Percentiles rank a stretch among this genome's conserved stretches.
Evolutionary conservation across 1,140 invertebrate genomes (phyloP).

Genomic region (Drosophila repleta): DNA sequence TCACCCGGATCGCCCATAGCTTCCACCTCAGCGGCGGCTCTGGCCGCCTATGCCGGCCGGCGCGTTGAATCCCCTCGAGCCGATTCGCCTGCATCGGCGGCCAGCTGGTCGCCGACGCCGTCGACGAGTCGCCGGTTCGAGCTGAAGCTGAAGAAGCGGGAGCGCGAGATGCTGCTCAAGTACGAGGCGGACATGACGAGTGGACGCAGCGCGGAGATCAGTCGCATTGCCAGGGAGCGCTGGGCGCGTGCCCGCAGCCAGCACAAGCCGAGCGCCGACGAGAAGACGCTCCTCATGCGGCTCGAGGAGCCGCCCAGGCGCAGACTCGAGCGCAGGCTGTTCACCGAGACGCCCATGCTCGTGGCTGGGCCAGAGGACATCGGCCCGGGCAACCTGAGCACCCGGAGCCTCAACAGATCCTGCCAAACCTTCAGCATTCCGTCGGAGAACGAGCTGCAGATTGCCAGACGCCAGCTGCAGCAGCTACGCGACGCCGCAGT

Average conservation of each 20-base stretch:
- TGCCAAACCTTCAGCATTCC: conserved; percentile 3
- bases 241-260: neutral
- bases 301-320: neutral
- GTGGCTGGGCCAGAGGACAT: neutral
- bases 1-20: neutral
- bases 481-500: conserved; percentile 22
- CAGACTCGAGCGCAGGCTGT: neutral
- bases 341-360: neutral
- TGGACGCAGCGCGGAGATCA: conserved; percentile 1
- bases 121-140: neutral
- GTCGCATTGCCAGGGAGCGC: neutral
- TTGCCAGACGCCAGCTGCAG: conserved; percentile 49
- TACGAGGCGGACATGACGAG: conserved; percentile 3
- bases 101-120: neutral
- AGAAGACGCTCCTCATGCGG: neutral
- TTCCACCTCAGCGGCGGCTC: neutral
- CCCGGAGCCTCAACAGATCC: neutral
- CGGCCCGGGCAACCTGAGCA: too few relatives aligned
- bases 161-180: neutral
- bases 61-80: too few relatives aligned
- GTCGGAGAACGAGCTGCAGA: conserved; percentile 39
- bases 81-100: neutral
- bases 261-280: neutral
- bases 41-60: neutral
- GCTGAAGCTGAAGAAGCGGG: conserved; percentile 1